Evolutionary conservation across 2,797 vertebrate species (phyloP).

Genomic region (Typhlichthys eigenmanni): DNA sequence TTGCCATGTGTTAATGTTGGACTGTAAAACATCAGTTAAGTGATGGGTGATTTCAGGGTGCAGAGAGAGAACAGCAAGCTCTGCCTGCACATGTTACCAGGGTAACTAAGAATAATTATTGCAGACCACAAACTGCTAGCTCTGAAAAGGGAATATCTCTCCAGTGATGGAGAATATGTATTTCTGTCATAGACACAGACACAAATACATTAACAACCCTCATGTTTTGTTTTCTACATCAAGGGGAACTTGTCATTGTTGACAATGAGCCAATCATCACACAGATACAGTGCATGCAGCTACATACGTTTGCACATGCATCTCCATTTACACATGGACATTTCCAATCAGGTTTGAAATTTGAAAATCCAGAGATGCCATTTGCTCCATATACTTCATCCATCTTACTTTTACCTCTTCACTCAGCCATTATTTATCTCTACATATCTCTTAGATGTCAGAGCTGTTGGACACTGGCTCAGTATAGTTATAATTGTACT

Average conservation of each 20-base stretch:
- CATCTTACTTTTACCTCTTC: neutral
- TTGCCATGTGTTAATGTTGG: neutral
- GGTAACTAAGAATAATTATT: conserved; percentile 69
- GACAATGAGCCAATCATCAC: neutral
- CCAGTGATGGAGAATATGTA: conserved; percentile 68
- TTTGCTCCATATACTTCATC: neutral
- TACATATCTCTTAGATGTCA: conserved; percentile 15
- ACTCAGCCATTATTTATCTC: conserved; percentile 3
- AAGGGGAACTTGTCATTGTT: neutral
- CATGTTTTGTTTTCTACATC: conserved; percentile 1
- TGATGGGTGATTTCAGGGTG: conserved; percentile 16
- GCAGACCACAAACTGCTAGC: conserved; percentile 49
- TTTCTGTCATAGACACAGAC: conserved; percentile 58
- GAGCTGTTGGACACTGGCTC: conserved; percentile 38
- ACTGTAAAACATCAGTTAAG: conserved; percentile 10
- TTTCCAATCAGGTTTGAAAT: neutral
- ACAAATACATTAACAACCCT: conserved; percentile 31
- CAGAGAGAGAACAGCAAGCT: conserved; percentile 25
- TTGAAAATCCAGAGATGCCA: too few species aligned
- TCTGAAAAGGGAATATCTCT: conserved; percentile 57
- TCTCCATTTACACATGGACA: conserved; percentile 7
- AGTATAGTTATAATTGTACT: conserved; percentile 34
- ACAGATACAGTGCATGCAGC: neutral
- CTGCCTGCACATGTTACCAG: conserved; percentile 68
- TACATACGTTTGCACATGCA: neutral